These are phyloP conservation scores for Oxyscelio sp. DNA, from an alignment of 2,888 invertebrate genomes.

Conservation along the genomic window DNA sequence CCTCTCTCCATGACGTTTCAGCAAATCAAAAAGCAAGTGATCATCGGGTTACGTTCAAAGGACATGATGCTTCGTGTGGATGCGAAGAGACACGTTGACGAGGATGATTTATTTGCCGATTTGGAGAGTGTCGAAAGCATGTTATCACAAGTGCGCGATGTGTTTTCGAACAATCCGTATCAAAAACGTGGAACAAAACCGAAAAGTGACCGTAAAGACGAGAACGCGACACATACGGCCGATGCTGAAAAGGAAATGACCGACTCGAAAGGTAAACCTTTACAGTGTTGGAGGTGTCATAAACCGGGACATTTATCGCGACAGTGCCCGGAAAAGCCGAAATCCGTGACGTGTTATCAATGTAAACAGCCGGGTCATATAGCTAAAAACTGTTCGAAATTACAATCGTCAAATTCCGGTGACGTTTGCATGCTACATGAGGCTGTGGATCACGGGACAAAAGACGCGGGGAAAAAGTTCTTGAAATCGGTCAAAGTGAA, in stretches of 20 bases:
- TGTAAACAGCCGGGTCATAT: not conserved
- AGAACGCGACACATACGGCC: not conserved
- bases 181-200: not conserved
- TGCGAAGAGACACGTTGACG: not conserved
- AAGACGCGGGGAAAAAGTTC: too few species aligned
- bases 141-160: too few species aligned
- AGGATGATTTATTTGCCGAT: slow-evolving; percentile 1
- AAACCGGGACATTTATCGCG: not conserved
- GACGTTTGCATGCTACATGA: not conserved
- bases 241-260: not conserved
- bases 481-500: too few species aligned
- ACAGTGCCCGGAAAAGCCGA: not conserved
- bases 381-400: not conserved
- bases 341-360: not conserved
- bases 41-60: not conserved
- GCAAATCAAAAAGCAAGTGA: slow-evolving; percentile 12
- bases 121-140: not conserved
- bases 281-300: not conserved
- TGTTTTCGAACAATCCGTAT: not conserved
- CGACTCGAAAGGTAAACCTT: not conserved
- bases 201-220: not conserved
- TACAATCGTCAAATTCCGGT: not conserved
- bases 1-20: not conserved
- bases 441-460: too few species aligned
- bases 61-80: slow-evolving; percentile 13